These are phyloP conservation scores for Triplophysa dalaica DNA, from an alignment of 2,113 vertebrate species.

Conservation along the genomic window DNA sequence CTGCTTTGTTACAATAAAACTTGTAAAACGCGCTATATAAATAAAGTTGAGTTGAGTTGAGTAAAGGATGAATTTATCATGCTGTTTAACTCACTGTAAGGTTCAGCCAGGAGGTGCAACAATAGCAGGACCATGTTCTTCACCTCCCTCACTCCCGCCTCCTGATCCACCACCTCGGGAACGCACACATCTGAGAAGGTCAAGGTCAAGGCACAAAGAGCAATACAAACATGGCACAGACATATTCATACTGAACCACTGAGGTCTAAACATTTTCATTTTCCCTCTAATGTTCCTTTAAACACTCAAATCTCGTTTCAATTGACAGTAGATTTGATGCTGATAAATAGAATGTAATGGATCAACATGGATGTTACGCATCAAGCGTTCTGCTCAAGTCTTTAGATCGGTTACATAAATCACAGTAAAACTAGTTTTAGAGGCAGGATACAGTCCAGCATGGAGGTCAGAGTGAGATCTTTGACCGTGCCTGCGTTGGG, in stretches of 20 bases:
- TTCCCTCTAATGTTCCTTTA: too few relatives aligned
- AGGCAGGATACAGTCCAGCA: conserved; percentile 89
- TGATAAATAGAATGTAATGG: too few relatives aligned
- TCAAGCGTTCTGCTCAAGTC: too few relatives aligned
- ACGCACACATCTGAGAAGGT: conserved; percentile 80
- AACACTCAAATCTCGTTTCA: too few relatives aligned
- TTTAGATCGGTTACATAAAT: background rate
- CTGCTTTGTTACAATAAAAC: too few relatives aligned
- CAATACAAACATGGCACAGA: background rate
- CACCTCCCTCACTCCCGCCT: conserved; percentile 85
- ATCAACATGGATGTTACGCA: too few relatives aligned
- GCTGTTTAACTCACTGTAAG: conserved; percentile 78
- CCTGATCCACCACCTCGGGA: conserved; percentile 79
- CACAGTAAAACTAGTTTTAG: background rate
- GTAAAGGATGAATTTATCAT: background rate
- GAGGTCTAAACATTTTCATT: background rate
- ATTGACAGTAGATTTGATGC: too few relatives aligned
- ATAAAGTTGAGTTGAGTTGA: too few relatives aligned
- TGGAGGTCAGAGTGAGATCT: conserved; percentile 82
- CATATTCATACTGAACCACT: background rate
- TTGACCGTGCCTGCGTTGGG: conserved; percentile 75
- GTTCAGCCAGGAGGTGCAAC: conserved; percentile 82
- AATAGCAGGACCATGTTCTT: conserved; percentile 86
- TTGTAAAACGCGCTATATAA: too few relatives aligned
- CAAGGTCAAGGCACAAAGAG: conserved; percentile 59